These are phyloP conservation scores for Trachythela sp. DNA, from an alignment of 64 coral and sea anemone species.

Conservation along the genomic window DNA sequence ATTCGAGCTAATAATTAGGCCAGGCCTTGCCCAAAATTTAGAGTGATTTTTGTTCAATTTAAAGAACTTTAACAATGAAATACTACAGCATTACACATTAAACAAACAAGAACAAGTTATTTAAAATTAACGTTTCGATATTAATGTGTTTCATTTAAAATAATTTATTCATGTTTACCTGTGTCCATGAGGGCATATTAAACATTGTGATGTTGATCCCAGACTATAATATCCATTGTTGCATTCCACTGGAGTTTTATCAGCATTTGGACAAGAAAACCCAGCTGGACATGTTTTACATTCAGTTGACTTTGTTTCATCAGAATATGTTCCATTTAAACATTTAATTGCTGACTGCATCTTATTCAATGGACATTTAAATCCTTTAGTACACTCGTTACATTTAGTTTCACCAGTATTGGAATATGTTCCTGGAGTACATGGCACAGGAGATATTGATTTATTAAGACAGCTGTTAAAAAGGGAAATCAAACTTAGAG, in stretches of 20 bases:
- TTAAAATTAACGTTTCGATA: too few species aligned
- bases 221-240: not conserved
- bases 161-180: too few species aligned
- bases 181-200: not conserved
- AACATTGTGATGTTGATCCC: not conserved
- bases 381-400: not conserved
- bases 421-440: not conserved
- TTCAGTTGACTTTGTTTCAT: slow-evolving; percentile 1
- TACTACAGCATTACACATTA: too few species aligned
- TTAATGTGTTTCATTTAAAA: too few species aligned
- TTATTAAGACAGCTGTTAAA: not conserved
- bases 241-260: not conserved
- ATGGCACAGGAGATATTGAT: not conserved
- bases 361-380: not conserved
- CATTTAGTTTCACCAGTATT: not conserved
- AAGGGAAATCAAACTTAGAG: not conserved
- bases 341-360: not conserved
- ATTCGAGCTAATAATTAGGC: too few species aligned
- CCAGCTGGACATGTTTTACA: not conserved
- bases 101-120: too few species aligned
- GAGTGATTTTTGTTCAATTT: too few species aligned
- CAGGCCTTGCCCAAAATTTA: too few species aligned
- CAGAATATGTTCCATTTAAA: slow-evolving; percentile 4
- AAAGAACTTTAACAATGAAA: too few species aligned
- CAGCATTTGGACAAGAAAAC: not conserved